Evolutionary conservation across 2,113 vertebrate genomes (phyloP).

Genomic region (Psilopogon haemacephalus): DNA sequence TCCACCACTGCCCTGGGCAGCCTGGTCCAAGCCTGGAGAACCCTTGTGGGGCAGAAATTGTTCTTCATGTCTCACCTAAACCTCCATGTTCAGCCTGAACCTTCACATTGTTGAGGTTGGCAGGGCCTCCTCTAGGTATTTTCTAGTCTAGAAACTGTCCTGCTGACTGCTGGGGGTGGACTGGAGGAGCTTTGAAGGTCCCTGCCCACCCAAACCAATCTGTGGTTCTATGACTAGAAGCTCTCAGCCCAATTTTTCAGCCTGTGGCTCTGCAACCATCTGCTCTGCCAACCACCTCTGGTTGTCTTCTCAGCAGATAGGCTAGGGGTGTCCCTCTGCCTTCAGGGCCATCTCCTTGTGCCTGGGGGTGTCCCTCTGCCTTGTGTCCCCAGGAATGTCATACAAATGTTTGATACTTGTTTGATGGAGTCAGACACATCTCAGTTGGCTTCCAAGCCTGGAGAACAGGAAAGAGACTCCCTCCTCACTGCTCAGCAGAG

Average conservation of each 20-base stretch:
- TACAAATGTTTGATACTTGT: not conserved
- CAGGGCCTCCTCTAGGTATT: rapidly evolving
- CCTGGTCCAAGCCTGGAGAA: no score
- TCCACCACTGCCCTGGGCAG: no score
- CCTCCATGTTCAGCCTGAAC: no score
- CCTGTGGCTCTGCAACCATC: not conserved
- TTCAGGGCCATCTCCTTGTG: not conserved
- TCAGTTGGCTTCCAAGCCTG: not conserved
- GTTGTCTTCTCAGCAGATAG: not conserved
- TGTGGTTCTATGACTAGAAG: not conserved
- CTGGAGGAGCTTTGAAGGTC: no score
- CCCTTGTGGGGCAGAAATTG: no score
- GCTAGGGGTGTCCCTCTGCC: not conserved
- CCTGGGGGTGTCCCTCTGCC: not conserved
- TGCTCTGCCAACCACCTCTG: not conserved
- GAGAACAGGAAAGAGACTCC: not conserved
- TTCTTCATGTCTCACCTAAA: no score
- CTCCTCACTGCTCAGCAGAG: not conserved
- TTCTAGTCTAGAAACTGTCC: not conserved
- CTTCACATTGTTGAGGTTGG: not conserved
- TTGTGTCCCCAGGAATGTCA: not conserved
- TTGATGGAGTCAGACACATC: not conserved
- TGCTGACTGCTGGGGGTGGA: no score
- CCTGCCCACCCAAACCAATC: no score
- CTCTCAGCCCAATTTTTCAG: not conserved